These are phyloP conservation scores for Scaptodrosophila lebanonensis DNA, from an alignment of 1,140 invertebrate genomes.

Conservation along the genomic window DNA sequence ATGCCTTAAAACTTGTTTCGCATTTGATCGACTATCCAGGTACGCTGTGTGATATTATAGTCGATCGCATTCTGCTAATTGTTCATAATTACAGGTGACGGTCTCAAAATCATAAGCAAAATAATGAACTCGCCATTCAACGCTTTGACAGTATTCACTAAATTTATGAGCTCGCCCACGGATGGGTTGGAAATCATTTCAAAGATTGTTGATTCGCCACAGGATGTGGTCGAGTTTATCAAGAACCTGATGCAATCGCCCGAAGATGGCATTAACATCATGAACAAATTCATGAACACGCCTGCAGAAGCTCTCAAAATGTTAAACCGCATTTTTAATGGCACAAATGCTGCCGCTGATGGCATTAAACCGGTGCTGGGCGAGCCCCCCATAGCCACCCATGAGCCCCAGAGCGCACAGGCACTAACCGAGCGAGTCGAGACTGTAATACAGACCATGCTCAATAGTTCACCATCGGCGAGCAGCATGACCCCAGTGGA, in stretches of 20 bases:
- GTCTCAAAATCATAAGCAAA: constrained; percentile 75
- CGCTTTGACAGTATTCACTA: constrained; percentile 76
- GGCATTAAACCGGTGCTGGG: constrained; percentile 23
- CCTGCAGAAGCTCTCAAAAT: constrained; percentile 72
- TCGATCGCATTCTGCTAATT: neutral
- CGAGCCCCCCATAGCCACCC: constrained; percentile 11
- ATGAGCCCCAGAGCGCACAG: constrained; percentile 11
- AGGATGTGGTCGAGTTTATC: constrained; percentile 74
- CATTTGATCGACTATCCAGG: constrained; percentile 75
- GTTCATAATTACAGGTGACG: constrained; percentile 50
- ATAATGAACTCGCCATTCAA: constrained; percentile 77
- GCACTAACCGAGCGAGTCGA: constrained; percentile 27
- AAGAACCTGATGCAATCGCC: constrained; percentile 74
- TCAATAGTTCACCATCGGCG: constrained; percentile 31
- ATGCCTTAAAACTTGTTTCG: constrained; percentile 67
- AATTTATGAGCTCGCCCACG: constrained; percentile 76
- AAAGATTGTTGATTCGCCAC: constrained; percentile 74
- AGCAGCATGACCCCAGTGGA: constrained; percentile 9
- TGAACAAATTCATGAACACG: constrained; percentile 77
- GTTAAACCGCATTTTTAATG: constrained; percentile 72
- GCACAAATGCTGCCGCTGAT: constrained; percentile 35
- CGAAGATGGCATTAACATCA: constrained; percentile 72
- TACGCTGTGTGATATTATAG: constrained; percentile 23
- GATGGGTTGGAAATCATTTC: constrained; percentile 76
- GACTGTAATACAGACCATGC: constrained; percentile 59